A percentile compares a stretch with the other conserved stretches of the same genome.
Evolutionary conservation across 1,140 invertebrate genomes (phyloP).

Genomic region (Bombus confusus): DNA sequence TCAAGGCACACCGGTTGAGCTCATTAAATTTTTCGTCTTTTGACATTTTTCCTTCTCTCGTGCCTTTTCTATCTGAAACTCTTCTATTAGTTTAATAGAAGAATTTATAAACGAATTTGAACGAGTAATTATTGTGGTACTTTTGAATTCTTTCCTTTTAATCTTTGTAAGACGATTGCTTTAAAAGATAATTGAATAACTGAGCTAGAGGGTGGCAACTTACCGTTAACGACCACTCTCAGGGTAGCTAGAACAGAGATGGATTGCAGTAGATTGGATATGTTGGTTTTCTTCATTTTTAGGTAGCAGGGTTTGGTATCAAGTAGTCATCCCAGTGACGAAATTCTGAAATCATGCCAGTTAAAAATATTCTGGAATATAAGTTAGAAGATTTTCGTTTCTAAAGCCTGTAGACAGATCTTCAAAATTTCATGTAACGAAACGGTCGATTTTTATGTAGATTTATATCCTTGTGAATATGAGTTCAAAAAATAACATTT

Average conservation of each 20-base stretch:
- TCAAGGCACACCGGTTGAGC: background rate
- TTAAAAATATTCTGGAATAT: background rate
- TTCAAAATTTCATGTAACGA: no score
- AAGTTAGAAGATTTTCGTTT: background rate
- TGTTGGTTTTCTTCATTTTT: constrained; percentile 85
- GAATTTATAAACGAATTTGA: background rate
- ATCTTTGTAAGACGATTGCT: background rate
- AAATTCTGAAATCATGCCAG: constrained; percentile 2
- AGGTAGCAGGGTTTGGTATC: constrained; percentile 70
- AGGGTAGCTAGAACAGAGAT: constrained; percentile 92
- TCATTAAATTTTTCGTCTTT: background rate
- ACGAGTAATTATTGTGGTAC: no score
- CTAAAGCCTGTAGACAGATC: background rate
- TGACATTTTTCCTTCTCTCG: background rate
- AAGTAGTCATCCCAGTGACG: constrained; percentile 76
- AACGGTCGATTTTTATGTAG: no score
- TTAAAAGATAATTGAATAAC: background rate
- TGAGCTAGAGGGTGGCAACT: constrained; percentile 62
- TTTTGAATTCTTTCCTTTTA: background rate
- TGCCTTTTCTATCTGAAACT: background rate
- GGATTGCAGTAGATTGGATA: constrained; percentile 90
- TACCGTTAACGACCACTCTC: constrained; percentile 92
- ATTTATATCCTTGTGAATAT: no score
- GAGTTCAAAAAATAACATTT: no score
- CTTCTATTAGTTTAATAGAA: background rate